Evolutionary conservation across 2,797 vertebrate genomes (phyloP), one percentile per base, ranked within the genome.

Genomic region (Xenentodon cancila): DNA sequence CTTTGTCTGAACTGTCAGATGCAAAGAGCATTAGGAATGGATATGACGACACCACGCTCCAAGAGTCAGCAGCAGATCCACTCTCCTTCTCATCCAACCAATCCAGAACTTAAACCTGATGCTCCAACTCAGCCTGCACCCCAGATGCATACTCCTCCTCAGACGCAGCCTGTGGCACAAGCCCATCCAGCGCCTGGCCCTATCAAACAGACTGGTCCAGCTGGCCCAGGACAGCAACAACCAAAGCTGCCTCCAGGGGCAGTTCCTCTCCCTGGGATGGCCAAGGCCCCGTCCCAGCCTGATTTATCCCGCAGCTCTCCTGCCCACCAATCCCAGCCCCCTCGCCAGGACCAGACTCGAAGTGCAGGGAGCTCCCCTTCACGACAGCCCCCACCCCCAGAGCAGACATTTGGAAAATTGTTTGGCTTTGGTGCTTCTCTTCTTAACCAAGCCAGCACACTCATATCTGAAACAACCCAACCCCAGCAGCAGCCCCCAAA

Each of bases 1-100:
- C 91, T 99, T 59, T 99, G 98, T 90, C 92, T 99, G 82, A 99
- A 99, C 90, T 99, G 98, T 92, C 98, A 99, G 94, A 99, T 99
- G 97, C 97, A 99, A 92, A 93, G 98, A 84, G 97, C 98, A 0
- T 81, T 99, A 86, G 98, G 98, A 63, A 99, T 99, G 96, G 97
- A 99, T 89, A 99, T 99, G 97, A 97, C 95, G 65, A 98, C 97
- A 0, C 96, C 97, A 51, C 95, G 96, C 73, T 98, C 97, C 88
- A 99, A 98, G 88, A 99, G 98, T 91, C 97, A 98, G 91, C 98
- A 98, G 75, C 97, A 98, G 90, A 95, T 98, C 63, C 94, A 96
- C 81, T 98, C 96, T 55, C 96, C 97, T 9, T 94, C 92, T 68
- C 96, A 96, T 78, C 90, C 95, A 9, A 94, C 95, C 93, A 96